Evolutionary conservation across 1,140 invertebrate genomes (phyloP).

Genomic region (Drosophila triauraria): DNA sequence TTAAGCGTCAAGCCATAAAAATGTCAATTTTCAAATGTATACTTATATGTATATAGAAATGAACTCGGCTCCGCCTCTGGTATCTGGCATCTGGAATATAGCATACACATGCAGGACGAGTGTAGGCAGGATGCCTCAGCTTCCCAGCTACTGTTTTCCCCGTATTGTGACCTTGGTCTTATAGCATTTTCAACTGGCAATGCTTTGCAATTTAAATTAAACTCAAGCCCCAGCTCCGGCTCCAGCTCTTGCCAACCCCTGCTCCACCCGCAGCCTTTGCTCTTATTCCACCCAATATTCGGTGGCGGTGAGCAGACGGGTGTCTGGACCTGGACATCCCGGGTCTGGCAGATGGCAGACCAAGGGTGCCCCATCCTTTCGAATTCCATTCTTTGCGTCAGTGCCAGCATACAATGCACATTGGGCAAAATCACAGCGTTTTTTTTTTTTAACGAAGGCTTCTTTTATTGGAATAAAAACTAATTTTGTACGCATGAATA

Average conservation of each 20-base stretch:
- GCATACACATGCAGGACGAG: conserved; percentile 15
- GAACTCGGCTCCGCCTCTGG: conserved; percentile 11
- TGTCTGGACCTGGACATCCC: conserved; percentile 29
- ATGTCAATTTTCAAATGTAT: conserved; percentile 64
- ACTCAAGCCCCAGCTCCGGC: neutral
- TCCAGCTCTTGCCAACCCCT: neutral
- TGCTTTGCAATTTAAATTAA: conserved; percentile 44
- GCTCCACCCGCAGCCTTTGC: neutral
- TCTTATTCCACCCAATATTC: neutral
- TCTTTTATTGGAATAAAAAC: too few species aligned
- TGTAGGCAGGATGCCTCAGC: neutral
- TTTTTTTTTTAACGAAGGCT: neutral
- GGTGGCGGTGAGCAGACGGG: neutral
- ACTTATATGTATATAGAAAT: neutral
- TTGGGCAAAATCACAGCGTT: neutral
- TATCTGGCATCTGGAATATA: conserved; percentile 27
- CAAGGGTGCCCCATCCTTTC: neutral
- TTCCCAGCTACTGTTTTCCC: too few species aligned
- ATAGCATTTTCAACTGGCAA: conserved; percentile 26
- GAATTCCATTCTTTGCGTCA: conserved; percentile 5
- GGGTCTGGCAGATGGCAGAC: conserved; percentile 30
- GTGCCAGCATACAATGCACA: conserved; percentile 3
- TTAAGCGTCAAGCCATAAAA: conserved; percentile 62
- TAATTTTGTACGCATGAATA: conserved; percentile 2
- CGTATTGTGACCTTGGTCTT: neutral